Base-by-base conservation (phyloP, 2,888 invertebrate genomes). In the Sminthurides aquaticus region DNA sequence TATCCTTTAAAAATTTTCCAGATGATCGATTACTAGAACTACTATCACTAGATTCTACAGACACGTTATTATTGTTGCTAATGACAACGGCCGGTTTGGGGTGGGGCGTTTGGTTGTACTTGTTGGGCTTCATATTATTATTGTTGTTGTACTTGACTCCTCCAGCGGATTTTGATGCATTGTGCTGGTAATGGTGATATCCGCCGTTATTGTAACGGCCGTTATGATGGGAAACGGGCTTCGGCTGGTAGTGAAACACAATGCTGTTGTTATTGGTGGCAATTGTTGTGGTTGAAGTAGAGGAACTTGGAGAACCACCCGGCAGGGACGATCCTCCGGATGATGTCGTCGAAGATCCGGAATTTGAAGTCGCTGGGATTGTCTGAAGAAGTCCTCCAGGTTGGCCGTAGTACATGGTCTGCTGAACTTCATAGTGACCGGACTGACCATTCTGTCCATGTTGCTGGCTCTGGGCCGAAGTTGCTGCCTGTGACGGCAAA, bases 361-460 rank as follows among this genome's bases (percentile, higher is more conserved):
- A 18, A 22, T 15, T 25, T 24, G 60, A 60, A 22, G 49, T 22
- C 48, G 54, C 11, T 8, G 49, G 8, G 8, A 24, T 61, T 22
- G 49, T 49, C 20, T 52, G 52, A 52, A 52, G 18, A 5, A 52
- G 22, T 18, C 43, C 60, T 8, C 26, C 48, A 20, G 61, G 54
- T 24, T 60, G 60, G n/a, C 49, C 49, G 54, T 61, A 61, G 29
- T 52, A 61, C 25, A 61, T 27, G 5, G 54, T 61, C 5, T 49
- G 49, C 5, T 49, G 49, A 3, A 25, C 49, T 18, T 54, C 52
- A 25, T 54, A 49, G 8, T n/a, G 48, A 22, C 22, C 15, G 11
- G 58, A 43, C n/a, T 20, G 18, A n/a, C 15, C 8, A 11, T 20
- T 20, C 22, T 58, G 34, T 18, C 5, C 2, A 3, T 27, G 28